Conservation (phyloP, 2,113 vertebrate species). For the Oriolus oriolus region DNA sequence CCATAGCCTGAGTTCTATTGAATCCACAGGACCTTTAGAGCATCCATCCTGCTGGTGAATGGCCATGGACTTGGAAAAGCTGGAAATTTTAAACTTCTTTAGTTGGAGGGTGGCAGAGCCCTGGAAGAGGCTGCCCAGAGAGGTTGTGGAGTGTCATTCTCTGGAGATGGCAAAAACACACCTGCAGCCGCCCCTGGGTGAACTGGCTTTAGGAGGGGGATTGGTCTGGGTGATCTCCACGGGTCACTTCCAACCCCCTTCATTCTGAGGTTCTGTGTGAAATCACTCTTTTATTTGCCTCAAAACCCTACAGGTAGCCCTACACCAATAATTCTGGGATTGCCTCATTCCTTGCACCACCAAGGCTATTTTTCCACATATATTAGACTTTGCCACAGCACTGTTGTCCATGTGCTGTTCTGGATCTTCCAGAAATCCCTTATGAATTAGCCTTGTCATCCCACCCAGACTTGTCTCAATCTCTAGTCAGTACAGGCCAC, state of each 20-base stretch:
- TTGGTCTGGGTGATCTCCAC: background rate
- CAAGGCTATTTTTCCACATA: background rate
- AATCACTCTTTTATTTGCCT: background rate
- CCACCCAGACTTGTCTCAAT: background rate
- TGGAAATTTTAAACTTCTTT: background rate
- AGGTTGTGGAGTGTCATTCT: background rate
- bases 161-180: background rate
- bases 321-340: background rate
- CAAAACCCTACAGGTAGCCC: background rate
- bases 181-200: background rate
- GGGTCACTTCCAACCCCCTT: background rate
- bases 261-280: background rate
- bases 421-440: background rate
- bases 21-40: background rate
- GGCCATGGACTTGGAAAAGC: background rate
- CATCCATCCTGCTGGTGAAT: background rate
- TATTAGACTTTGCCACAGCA: background rate
- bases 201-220: background rate
- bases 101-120: background rate
- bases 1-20: background rate
- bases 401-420: background rate
- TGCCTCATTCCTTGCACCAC: background rate
- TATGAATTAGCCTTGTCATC: background rate
- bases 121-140: background rate
- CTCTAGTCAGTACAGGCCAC: background rate